A percentile compares a stretch with the other conserved stretches of the same genome.
These are phyloP conservation scores for Ictidomys tridecemlineatus DNA, from an alignment of 2,113 vertebrate species.

Conservation along the genomic window DNA sequence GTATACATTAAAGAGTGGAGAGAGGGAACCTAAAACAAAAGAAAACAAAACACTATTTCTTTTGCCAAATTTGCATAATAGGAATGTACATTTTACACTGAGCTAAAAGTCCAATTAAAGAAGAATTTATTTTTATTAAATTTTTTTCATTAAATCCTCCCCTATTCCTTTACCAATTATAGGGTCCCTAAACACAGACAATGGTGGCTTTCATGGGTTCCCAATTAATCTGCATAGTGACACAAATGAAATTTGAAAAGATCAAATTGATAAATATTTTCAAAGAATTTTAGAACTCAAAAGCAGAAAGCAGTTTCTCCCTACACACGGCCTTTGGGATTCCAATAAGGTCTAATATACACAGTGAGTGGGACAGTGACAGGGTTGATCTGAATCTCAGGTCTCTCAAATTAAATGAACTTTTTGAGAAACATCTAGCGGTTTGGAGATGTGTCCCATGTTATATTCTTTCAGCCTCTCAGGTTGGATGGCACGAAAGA, in stretches of 20 bases:
- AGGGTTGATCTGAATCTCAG: not conserved
- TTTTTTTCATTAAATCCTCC: not conserved
- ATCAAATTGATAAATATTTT: not conserved
- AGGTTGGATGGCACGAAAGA: not conserved
- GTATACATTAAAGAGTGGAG: not conserved
- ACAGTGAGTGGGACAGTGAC: not conserved
- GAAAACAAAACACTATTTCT: not conserved
- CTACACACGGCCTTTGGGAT: not conserved
- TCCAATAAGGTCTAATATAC: not conserved
- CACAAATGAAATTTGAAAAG: not conserved
- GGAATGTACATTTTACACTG: not conserved
- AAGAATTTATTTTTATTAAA: constrained; percentile 13
- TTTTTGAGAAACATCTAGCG: not conserved
- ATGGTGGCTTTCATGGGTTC: not conserved
- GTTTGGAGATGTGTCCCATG: not conserved
- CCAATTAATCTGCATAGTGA: not conserved
- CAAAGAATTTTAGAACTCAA: not conserved
- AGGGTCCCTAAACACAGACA: not conserved
- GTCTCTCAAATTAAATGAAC: not conserved
- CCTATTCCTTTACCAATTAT: constrained; percentile 11
- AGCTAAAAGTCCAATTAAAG: not conserved
- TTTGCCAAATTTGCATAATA: not conserved
- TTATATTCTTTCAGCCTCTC: not conserved
- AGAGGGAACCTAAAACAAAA: not conserved
- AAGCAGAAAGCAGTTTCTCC: not conserved